Base-by-base conservation (phyloP, 2,113 vertebrate genomes). In the Pelodiscus sinensis region DNA sequence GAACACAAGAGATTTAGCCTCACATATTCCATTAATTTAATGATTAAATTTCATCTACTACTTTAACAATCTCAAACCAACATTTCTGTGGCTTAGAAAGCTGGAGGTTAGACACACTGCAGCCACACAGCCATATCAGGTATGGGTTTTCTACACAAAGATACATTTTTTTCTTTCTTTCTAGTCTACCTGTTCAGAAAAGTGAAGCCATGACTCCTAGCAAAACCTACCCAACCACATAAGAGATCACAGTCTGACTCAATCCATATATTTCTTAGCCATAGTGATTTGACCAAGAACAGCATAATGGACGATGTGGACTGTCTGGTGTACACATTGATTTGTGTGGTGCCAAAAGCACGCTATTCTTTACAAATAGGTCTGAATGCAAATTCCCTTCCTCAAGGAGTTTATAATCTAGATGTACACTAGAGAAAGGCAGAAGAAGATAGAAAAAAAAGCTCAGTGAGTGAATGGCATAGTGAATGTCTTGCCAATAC, bases 211-310 rank as follows among this genome's bases (percentile, higher is more conserved):
- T 56, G 3, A 10, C 6, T 88, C 77, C 94, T 71, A 25, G 44
- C 18, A n/a, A 90, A 92, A 5, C 50, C 31, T 80, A 86, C 29
- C 35, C 10, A 84, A 7, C 6, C 35, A 31, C 50, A 54, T 35
- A n/a, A n/a, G 18, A 35, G 44, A 50, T 77, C 38, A 50, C 73
- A 77, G 38, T 13, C 5, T 50, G 73, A 25, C 12, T 50, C 38
- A 77, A 6, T 25, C 5, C 6, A 51, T 29, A 0, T 0, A 35
- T 79, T 54, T 82, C 1, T 1, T 60, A 2, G 54, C 79, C 55
- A 5, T 57, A 21, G 21, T 50, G 51, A 84, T 60, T 62, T 60
- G 87, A 7, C 16, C 68, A 75, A 25, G 38, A 24, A 24, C 12
- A 25, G 22, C 73, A 50, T 25, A 25, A 2, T n/a, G 85, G 81